Conservation (phyloP, 1,140 invertebrate genomes). For the Sipha flava region DNA sequence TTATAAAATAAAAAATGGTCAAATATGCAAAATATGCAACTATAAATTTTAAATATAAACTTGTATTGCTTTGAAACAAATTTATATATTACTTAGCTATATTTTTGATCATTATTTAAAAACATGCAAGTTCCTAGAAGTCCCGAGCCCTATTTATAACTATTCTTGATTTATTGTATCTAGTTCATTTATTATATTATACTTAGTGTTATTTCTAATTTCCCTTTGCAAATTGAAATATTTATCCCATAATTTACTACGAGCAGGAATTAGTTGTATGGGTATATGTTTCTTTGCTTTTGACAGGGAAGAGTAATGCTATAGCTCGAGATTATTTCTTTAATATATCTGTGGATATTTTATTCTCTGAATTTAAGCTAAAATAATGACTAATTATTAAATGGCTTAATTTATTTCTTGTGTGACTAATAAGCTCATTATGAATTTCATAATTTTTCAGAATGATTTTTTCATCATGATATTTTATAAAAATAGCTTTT, state of each 20-base stretch:
- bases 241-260: not conserved
- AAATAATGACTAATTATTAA: not conserved
- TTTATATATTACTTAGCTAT: too few relatives aligned
- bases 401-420: not conserved
- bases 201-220: not conserved
- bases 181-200: not conserved
- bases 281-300: not conserved
- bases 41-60: too few relatives aligned
- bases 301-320: not conserved
- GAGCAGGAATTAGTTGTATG: not conserved
- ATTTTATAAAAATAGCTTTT: not conserved
- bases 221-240: not conserved
- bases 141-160: too few relatives aligned
- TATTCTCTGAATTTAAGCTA: not conserved
- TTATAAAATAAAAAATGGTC: too few relatives aligned
- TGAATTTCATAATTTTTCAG: not conserved
- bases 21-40: too few relatives aligned
- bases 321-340: not conserved
- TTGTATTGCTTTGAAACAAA: too few relatives aligned
- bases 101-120: too few relatives aligned
- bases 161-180: not conserved
- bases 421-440: not conserved
- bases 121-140: too few relatives aligned
- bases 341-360: not conserved
- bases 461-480: not conserved